Percentiles rank a stretch among this genome's conserved stretches.
These are phyloP conservation scores for Ips typographus DNA, from an alignment of 1,140 invertebrate species.

Conservation along the genomic window DNA sequence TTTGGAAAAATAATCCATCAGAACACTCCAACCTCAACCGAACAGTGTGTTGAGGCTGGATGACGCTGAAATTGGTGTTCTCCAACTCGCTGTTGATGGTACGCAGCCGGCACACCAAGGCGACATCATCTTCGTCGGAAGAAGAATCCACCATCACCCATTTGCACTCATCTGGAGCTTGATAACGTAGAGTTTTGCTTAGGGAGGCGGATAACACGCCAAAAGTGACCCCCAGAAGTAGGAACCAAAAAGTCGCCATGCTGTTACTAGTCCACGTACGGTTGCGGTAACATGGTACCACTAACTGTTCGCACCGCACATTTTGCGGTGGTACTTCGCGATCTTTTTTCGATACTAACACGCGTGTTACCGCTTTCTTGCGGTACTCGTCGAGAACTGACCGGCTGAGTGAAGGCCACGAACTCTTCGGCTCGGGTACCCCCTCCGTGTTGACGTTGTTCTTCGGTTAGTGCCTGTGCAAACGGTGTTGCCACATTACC, in stretches of 20 bases:
- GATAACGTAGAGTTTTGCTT: slow-evolving; percentile 71
- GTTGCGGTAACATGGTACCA: slow-evolving; percentile 42
- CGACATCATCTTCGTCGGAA: slow-evolving; percentile 65
- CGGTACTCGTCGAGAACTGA: slow-evolving; percentile 27
- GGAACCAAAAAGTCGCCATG: slow-evolving; percentile 54
- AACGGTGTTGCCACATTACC: slow-evolving; percentile 10
- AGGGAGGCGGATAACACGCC: slow-evolving; percentile 68
- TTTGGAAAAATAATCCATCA: slow-evolving; percentile 82
- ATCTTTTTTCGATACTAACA: slow-evolving; percentile 20
- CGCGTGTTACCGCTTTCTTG: slow-evolving; percentile 1
- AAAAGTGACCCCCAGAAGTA: slow-evolving; percentile 66
- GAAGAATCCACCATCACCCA: slow-evolving; percentile 70
- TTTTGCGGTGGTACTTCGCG: background rate
- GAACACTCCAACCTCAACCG: slow-evolving; percentile 79
- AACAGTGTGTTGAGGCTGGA: slow-evolving; percentile 84
- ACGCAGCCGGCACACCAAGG: slow-evolving; percentile 74
- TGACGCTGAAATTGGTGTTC: slow-evolving; percentile 86
- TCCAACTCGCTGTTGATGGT: slow-evolving; percentile 88
- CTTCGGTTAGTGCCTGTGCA: slow-evolving; percentile 15
- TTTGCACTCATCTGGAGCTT: slow-evolving; percentile 82
- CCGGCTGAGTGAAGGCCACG: slow-evolving; percentile 34
- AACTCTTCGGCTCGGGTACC: slow-evolving; percentile 28
- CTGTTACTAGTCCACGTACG: background rate
- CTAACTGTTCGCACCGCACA: slow-evolving; percentile 37
- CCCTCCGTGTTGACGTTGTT: slow-evolving; percentile 26